Conservation (phyloP, 2,888 invertebrate species). For the Tachina grossa region DNA sequence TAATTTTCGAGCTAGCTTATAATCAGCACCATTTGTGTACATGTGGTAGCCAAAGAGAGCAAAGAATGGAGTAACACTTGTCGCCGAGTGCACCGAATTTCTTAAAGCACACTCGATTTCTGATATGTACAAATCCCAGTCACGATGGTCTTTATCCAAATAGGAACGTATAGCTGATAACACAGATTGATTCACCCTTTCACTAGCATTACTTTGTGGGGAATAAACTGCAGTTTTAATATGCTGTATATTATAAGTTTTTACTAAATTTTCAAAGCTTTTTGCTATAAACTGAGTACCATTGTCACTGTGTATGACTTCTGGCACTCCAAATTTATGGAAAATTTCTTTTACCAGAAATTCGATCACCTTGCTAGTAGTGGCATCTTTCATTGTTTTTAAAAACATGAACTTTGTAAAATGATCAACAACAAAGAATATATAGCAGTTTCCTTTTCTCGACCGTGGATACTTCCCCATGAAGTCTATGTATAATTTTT, state of each 20-base stretch:
- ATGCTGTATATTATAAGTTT: background rate
- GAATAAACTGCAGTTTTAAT: conserved; percentile 8
- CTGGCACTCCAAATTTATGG: background rate
- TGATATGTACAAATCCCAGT: background rate
- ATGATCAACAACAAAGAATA: background rate
- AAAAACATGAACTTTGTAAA: background rate
- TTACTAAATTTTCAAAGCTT: background rate
- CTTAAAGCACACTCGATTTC: conserved; percentile 17
- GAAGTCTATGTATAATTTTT: background rate
- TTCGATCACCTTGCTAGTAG: background rate
- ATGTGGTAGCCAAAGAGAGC: no score
- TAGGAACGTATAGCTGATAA: conserved; percentile 19
- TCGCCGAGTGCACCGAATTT: no score
- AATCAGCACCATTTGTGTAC: no score
- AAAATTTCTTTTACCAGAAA: background rate
- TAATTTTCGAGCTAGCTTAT: no score
- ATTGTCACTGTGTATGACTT: conserved; percentile 1
- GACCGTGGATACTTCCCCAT: background rate
- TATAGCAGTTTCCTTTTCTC: no score
- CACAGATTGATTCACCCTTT: conserved; percentile 11
- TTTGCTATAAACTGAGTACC: background rate
- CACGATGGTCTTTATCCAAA: background rate
- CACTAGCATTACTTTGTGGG: background rate
- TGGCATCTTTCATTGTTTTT: conserved; percentile 14
- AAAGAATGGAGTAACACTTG: no score